Conservation (phyloP, 2,113 vertebrate species). For the Calidris pugnax region DNA sequence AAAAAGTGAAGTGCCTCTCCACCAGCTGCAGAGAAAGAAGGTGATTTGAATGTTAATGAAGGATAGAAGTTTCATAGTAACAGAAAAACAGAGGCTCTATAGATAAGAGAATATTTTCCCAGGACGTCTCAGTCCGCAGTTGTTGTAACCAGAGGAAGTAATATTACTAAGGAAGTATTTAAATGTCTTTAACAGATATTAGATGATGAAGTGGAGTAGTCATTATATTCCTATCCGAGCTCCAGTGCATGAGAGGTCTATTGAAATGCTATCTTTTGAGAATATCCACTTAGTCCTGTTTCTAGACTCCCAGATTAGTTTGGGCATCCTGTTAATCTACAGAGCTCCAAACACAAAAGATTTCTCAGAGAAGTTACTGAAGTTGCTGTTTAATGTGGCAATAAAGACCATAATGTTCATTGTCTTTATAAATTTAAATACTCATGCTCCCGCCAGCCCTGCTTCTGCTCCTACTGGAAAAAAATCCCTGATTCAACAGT, state of each 20-base stretch:
- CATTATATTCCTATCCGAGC: slow-evolving; percentile 50
- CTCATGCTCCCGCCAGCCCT: fast-evolving
- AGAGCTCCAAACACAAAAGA: neutral
- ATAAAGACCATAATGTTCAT: neutral
- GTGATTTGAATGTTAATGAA: slow-evolving; percentile 60
- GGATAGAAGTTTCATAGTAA: slow-evolving; percentile 57
- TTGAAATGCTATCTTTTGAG: slow-evolving; percentile 50
- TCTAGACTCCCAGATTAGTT: neutral
- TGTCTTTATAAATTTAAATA: neutral
- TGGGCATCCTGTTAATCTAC: slow-evolving; percentile 5
- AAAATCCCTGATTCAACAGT: neutral
- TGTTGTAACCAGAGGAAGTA: slow-evolving; percentile 61
- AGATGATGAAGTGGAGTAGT: slow-evolving; percentile 56
- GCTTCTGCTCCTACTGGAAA: neutral
- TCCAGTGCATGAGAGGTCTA: slow-evolving; percentile 46
- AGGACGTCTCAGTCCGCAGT: slow-evolving; percentile 40
- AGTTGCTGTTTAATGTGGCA: neutral
- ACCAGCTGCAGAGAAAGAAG: slow-evolving; percentile 58
- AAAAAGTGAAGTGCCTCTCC: slow-evolving; percentile 63
- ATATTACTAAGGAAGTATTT: slow-evolving; percentile 66
- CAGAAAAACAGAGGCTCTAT: slow-evolving; percentile 59
- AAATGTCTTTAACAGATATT: slow-evolving; percentile 67
- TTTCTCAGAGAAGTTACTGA: neutral
- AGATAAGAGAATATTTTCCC: slow-evolving; percentile 67
- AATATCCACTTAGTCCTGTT: slow-evolving; percentile 34